Evolutionary conservation across 1,140 invertebrate species (phyloP).

Genomic region (Rhyacophila brunnea): DNA sequence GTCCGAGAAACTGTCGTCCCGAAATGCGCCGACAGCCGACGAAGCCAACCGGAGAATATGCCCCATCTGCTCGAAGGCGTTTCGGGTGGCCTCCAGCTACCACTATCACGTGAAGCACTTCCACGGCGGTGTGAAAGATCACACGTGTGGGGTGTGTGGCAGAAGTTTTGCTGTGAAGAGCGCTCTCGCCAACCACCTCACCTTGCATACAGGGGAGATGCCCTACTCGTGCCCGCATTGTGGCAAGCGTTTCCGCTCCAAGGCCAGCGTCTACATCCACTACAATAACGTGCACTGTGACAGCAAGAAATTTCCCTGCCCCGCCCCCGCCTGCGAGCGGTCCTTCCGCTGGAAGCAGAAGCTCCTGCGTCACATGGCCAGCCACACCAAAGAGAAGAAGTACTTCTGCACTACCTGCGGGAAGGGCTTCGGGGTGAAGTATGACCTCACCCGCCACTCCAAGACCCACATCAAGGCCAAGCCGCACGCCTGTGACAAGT

Average conservation of each 20-base stretch:
- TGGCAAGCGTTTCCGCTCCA: slow-evolving; percentile 54
- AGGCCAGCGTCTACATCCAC: slow-evolving; percentile 58
- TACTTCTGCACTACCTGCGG: slow-evolving; percentile 54
- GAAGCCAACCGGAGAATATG: slow-evolving; percentile 40
- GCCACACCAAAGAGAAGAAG: slow-evolving; percentile 51
- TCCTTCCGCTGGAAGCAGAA: slow-evolving; percentile 54
- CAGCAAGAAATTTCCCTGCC: slow-evolving; percentile 52
- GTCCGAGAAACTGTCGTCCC: not conserved
- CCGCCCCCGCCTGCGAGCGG: slow-evolving; percentile 44
- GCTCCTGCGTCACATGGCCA: slow-evolving; percentile 48
- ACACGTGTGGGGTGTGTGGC: slow-evolving; percentile 28
- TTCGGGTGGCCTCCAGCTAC: slow-evolving; percentile 28
- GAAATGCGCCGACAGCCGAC: not conserved
- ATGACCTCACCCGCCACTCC: slow-evolving; percentile 53
- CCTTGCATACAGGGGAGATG: slow-evolving; percentile 52
- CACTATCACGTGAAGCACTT: slow-evolving; percentile 35
- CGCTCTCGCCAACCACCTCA: slow-evolving; percentile 43
- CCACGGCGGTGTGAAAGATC: slow-evolving; percentile 33
- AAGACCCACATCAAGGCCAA: slow-evolving; percentile 54
- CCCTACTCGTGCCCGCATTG: slow-evolving; percentile 53
- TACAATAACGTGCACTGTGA: slow-evolving; percentile 51
- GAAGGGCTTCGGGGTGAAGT: slow-evolving; percentile 54
- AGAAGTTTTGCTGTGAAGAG: slow-evolving; percentile 30
- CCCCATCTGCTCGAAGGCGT: slow-evolving; percentile 31
- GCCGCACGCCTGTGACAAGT: slow-evolving; percentile 54